phyloP scores from a whole-genome alignment of 2,888 invertebrate species.

The Thelaira solivaga region DNA sequence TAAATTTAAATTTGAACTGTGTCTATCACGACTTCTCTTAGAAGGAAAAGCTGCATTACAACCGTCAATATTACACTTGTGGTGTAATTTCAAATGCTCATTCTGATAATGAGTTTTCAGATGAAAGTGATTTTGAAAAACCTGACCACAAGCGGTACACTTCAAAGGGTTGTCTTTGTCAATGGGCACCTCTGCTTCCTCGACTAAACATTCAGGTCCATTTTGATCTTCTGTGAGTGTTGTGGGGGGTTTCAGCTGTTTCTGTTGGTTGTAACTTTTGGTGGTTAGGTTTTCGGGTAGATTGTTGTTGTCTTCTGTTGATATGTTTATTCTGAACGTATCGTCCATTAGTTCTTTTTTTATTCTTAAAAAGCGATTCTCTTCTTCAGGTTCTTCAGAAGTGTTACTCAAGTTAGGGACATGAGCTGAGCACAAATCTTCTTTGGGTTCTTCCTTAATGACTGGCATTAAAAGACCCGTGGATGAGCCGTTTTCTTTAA shows the following conservation, averaged over 20 bases:
- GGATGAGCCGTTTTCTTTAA: conserved; percentile 25
- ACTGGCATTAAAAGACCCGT: conserved; percentile 41
- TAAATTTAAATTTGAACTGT: conserved; percentile 93
- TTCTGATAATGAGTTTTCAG: conserved; percentile 97
- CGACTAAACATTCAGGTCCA: conserved; percentile 39
- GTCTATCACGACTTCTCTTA: conserved; percentile 93
- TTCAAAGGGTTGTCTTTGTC: conserved; percentile 94
- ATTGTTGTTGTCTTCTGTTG: conserved; percentile 63
- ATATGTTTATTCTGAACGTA: conserved; percentile 62
- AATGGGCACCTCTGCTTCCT: conserved; percentile 89
- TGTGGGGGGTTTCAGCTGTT: not conserved
- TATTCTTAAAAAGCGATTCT: conserved; percentile 69
- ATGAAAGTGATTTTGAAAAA: conserved; percentile 94
- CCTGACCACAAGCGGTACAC: conserved; percentile 94
- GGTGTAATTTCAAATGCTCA: conserved; percentile 95
- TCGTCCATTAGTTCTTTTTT: conserved; percentile 71
- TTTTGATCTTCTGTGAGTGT: conserved; percentile 24
- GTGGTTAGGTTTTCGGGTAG: conserved; percentile 64
- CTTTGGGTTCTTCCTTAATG: conserved; percentile 67
- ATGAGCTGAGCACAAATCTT: conserved; percentile 51
- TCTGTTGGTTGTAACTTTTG: conserved; percentile 37
- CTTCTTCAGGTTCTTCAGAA: conserved; percentile 58
- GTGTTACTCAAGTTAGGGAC: conserved; percentile 23
- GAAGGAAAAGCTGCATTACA: conserved; percentile 97
- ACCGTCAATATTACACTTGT: conserved; percentile 95